These are phyloP conservation scores for Hypsibius dujardini DNA, from an alignment of 1,140 invertebrate species.

Conservation along the genomic window DNA sequence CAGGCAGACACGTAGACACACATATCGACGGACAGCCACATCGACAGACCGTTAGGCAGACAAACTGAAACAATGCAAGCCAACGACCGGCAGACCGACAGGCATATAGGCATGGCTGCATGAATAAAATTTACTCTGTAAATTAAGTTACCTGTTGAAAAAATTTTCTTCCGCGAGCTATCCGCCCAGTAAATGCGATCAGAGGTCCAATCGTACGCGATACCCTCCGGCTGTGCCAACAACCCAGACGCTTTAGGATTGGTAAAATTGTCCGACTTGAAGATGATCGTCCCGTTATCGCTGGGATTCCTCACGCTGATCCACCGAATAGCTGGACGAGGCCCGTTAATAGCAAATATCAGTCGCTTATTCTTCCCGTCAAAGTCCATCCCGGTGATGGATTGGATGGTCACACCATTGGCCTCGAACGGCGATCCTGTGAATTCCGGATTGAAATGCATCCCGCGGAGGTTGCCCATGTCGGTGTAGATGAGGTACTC, in stretches of 20 bases:
- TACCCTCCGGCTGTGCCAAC: slow-evolving; percentile 57
- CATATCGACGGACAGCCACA: slow-evolving; percentile 40
- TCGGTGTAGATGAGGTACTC: slow-evolving; percentile 81
- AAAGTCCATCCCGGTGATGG: background rate
- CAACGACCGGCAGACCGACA: too few species aligned
- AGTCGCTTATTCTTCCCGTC: background rate
- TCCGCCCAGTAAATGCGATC: slow-evolving; percentile 95
- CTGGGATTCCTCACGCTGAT: slow-evolving; percentile 37
- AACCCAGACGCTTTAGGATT: slow-evolving; percentile 49
- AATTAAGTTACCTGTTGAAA: slow-evolving; percentile 26
- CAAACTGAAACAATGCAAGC: too few species aligned
- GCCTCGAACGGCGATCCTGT: slow-evolving; percentile 67
- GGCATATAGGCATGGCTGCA: too few species aligned
- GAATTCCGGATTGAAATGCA: slow-evolving; percentile 59
- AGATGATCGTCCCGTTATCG: slow-evolving; percentile 25
- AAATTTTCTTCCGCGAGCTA: slow-evolving; percentile 27
- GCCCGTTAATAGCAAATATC: slow-evolving; percentile 22
- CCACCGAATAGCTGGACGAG: slow-evolving; percentile 60
- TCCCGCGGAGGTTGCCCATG: slow-evolving; percentile 66
- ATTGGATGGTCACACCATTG: slow-evolving; percentile 30
- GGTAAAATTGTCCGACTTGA: slow-evolving; percentile 21
- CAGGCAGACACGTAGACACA: too few species aligned
- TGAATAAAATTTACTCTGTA: too few species aligned
- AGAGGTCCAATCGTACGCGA: slow-evolving; percentile 90
- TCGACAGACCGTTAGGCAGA: background rate